Conservation (phyloP, 2,113 vertebrate genomes). For the Pycnonotus jocosus region DNA sequence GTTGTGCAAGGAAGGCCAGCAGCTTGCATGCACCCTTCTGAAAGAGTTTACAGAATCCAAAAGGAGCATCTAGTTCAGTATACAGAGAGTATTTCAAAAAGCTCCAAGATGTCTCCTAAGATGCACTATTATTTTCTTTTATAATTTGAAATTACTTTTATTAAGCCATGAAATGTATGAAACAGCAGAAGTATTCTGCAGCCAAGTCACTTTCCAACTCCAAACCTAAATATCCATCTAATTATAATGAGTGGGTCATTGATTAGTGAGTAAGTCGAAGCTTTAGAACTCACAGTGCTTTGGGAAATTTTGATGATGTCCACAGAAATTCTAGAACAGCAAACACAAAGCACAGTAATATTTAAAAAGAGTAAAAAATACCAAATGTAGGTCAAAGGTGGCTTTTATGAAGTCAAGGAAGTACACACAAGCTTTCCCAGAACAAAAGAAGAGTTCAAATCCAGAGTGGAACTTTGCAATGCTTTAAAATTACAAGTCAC, state of each 20-base stretch:
- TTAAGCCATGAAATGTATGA: neutral
- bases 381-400: neutral
- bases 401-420: neutral
- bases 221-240: neutral
- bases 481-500: neutral
- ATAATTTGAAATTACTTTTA: neutral
- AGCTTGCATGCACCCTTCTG: neutral
- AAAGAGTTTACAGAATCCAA: neutral
- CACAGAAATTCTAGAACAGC: neutral
- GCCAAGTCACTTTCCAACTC: neutral
- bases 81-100: neutral
- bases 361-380: neutral
- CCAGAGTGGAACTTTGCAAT: neutral
- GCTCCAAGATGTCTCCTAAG: neutral
- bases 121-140: neutral
- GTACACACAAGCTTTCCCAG: neutral
- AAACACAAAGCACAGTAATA: neutral
- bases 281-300: neutral
- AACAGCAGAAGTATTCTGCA: neutral
- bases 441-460: neutral
- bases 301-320: neutral
- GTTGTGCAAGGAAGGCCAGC: neutral
- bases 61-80: neutral
- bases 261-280: neutral
- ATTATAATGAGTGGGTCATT: neutral